Evolutionary conservation across 1,140 invertebrate genomes (phyloP), one percentile per base, ranked within the genome.

Genomic region (Phthorimaea operculella): DNA sequence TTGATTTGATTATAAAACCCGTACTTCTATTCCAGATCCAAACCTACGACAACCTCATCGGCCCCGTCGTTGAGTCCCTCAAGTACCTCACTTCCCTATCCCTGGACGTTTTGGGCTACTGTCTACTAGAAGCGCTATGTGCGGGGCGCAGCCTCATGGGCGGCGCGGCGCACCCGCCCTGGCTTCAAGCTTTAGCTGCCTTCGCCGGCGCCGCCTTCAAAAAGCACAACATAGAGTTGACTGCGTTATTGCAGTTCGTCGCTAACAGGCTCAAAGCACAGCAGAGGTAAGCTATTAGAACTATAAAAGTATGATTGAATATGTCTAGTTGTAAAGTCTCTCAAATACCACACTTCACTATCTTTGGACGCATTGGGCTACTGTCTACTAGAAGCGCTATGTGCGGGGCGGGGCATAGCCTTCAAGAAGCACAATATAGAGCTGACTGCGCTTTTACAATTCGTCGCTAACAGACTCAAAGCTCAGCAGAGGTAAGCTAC

Each of bases 381-480:
- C 84, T 99, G 96, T 86, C 88, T 99, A 33, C 92, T 99, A 52
- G 97, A 99, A 84, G 93, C 95, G 36, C 87, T 99, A 28, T 11
- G 48, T 28, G 59, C 92, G 93, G 55, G 89, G 89, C n/a, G 90
- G 63, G 98, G 97, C 33, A 91, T 95, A 11, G 93, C 99, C 55
- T 99, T 96, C 76, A 98, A 98, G 85, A 99, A 99, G 81, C 99
- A 99, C 84, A 93, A 93, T 65, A 94, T 99, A 53, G 98, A 99
- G 81, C 87, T 99, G 44, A 28, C 21, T 28, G 21, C 21, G 21
- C 6, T 28, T 28, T 4, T 28, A 64, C 21, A 28, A 28, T 28
- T 28, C 21, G 21, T 28, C 14, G 95, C 95, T 11, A 99, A 99
- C 88, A 95, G 99, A 75, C 88, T 99, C 1, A 99, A 99, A 84